Evolutionary conservation across 2,888 invertebrate genomes (phyloP), one percentile per base, ranked within the genome.

Genomic region (Lobophora halterata): DNA sequence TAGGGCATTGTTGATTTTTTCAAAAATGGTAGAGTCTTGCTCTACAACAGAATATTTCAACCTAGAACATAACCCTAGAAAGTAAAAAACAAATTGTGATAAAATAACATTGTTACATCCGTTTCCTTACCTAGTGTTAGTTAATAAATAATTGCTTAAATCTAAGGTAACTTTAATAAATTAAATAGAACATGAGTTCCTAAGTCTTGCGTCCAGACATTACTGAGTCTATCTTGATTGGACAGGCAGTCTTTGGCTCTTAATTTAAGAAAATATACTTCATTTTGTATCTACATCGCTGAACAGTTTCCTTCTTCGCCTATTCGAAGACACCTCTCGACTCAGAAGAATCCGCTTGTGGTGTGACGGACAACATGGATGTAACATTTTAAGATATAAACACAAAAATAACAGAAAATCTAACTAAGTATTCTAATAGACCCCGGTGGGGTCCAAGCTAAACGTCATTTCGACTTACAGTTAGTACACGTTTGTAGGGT

Each of bases 141-240:
- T 78, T 58, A 85, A 86, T 85, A 85, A 86, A 85, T 82, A 81
- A 79, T 79, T 54, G 61, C 82, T 82, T 80, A 82, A 40, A 54
- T 40, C 70, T 78, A 85, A 74, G 85, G 85, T 86, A 86, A 86
- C 83, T 86, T 81, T 66, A 78, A 85, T 83, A 83, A 82, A 80
- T 79, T 80, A 83, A 71, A 56, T 55, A 65, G 70, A 65, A 68
- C 71, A 49, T 49, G 46, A 26, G 35, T 54, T 66, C 64, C 67
- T 52, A 61, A 68, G 67, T 71, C 70, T 59, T 57, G 55, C 50
- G 60, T 53, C 32, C 62, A 72, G 74, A 75, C 73, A 61, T 55
- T 49, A 55, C 31, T 24, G 12, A 9, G 19, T 30, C 30, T 30
- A 37, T 27, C 36, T 36, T 42, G 37, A 52, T 49, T 55, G 57